Conservation (phyloP, 2,888 invertebrate genomes). For the Pelosia muscerda region DNA sequence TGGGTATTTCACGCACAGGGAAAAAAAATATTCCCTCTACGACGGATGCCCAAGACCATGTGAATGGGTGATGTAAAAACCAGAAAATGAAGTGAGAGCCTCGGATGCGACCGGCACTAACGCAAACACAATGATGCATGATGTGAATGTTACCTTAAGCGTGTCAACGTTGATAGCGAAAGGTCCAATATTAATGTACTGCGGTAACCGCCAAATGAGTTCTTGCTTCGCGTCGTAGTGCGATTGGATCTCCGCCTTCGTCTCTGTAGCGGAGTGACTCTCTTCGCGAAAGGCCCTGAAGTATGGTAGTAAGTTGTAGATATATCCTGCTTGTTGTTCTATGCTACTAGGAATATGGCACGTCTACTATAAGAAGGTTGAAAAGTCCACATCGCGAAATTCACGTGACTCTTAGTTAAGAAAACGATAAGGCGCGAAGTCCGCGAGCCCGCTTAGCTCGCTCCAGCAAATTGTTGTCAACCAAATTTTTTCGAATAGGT, state of each 20-base stretch:
- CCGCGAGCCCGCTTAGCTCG: no score
- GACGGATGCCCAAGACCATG: no score
- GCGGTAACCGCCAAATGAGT: slow-evolving; percentile 90
- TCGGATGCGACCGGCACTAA: neutral
- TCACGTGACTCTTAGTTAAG: no score
- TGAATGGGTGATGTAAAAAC: neutral
- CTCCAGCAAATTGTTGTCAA: no score
- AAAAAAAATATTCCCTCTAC: no score
- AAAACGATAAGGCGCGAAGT: no score
- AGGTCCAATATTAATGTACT: slow-evolving; percentile 91
- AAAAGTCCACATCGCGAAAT: no score
- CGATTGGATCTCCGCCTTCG: slow-evolving; percentile 90
- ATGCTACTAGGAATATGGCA: neutral
- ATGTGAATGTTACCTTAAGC: slow-evolving; percentile 74
- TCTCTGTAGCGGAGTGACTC: slow-evolving; percentile 89
- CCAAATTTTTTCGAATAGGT: no score
- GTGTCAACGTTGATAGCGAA: slow-evolving; percentile 90
- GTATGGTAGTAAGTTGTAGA: no score
- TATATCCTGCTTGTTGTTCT: neutral
- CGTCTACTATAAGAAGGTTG: neutral
- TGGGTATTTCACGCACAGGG: no score
- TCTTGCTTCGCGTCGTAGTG: slow-evolving; percentile 89
- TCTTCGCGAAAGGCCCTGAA: slow-evolving; percentile 79
- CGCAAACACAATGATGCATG: neutral
- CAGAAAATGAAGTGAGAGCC: no score